Percentiles rank a stretch among this genome's conserved stretches.
Evolutionary conservation across 2,888 invertebrate species (phyloP).

Genomic region (Dione juno): DNA sequence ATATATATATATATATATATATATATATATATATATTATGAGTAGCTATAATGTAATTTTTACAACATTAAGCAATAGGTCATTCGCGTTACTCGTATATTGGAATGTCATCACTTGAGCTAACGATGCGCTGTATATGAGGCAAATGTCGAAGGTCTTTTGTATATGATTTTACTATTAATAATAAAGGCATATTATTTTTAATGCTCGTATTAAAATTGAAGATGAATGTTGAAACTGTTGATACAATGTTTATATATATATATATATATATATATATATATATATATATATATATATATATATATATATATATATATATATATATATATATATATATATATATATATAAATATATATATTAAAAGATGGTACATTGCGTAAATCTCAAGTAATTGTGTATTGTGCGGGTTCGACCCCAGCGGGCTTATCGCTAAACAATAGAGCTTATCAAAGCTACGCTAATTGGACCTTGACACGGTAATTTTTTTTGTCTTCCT

Average conservation of each 20-base stretch:
- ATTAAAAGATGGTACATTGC: slow-evolving; percentile 44
- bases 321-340: background rate
- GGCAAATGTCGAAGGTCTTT: slow-evolving; percentile 12
- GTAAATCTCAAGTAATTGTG: slow-evolving; percentile 57
- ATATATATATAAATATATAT: background rate
- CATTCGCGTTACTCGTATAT: slow-evolving; percentile 8
- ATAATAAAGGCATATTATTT: background rate
- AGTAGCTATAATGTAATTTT: slow-evolving; percentile 5
- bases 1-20: too few species aligned
- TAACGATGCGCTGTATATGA: slow-evolving; percentile 10
- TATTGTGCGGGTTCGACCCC: slow-evolving; percentile 64
- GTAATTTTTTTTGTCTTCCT: slow-evolving; percentile 47
- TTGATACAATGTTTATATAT: background rate
- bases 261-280: background rate
- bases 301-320: background rate
- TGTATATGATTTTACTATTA: background rate
- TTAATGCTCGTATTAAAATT: background rate
- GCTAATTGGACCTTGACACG: slow-evolving; percentile 57
- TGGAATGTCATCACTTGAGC: slow-evolving; percentile 14
- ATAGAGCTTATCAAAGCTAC: slow-evolving; percentile 55
- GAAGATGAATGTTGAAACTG: background rate
- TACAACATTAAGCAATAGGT: slow-evolving; percentile 4
- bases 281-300: background rate
- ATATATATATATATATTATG: background rate
- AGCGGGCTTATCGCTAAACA: slow-evolving; percentile 55